These are phyloP conservation scores for Iselma pallidipennis DNA, from an alignment of 2,888 invertebrate species.

Conservation along the genomic window DNA sequence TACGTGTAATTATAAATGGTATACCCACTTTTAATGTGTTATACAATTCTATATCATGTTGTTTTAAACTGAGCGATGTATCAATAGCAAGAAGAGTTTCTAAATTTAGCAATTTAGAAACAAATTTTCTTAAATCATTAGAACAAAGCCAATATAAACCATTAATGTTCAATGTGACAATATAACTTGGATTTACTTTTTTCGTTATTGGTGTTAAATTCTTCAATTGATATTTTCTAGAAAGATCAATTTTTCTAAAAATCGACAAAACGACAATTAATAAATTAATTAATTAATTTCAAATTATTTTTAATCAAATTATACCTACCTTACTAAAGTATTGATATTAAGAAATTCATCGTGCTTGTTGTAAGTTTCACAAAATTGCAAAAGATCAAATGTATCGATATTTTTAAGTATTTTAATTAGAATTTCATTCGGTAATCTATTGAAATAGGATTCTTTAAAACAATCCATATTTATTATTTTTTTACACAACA, in stretches of 20 bases:
- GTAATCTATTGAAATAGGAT: slow-evolving; percentile 9
- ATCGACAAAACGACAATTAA: neutral
- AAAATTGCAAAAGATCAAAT: neutral
- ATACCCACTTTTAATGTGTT: neutral
- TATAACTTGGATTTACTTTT: slow-evolving; percentile 3
- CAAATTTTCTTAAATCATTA: slow-evolving; percentile 5
- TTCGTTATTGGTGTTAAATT: slow-evolving; percentile 7
- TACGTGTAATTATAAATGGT: slow-evolving; percentile 2
- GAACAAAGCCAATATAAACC: slow-evolving; percentile 17
- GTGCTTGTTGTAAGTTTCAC: neutral
- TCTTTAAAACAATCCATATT: neutral
- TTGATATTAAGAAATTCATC: neutral
- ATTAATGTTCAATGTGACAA: slow-evolving; percentile 15
- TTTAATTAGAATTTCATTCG: slow-evolving; percentile 13
- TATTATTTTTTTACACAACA: too few relatives aligned
- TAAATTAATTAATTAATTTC: too few relatives aligned
- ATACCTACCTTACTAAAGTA: neutral
- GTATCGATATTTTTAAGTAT: slow-evolving; percentile 10
- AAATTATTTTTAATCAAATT: too few relatives aligned
- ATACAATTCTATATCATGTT: neutral
- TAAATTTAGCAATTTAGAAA: slow-evolving; percentile 11
- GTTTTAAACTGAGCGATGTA: slow-evolving; percentile 5
- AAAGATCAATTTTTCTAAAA: slow-evolving; percentile 11
- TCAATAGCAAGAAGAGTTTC: slow-evolving; percentile 14
- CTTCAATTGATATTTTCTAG: neutral